These are phyloP conservation scores for Volucella zonaria DNA, from an alignment of 2,888 invertebrate genomes.

Conservation along the genomic window DNA sequence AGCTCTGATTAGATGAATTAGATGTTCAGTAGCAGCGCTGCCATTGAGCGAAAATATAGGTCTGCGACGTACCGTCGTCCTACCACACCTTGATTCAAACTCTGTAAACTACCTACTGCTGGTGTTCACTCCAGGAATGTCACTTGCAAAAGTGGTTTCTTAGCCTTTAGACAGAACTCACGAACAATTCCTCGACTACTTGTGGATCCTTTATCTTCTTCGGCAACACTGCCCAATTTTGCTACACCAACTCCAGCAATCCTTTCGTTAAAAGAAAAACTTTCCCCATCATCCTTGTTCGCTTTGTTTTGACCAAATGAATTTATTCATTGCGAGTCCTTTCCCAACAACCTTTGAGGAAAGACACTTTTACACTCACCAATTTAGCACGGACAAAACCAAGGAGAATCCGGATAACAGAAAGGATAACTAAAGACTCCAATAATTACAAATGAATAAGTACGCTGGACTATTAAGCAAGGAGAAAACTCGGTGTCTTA, in stretches of 20 bases:
- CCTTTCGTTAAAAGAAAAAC: neutral
- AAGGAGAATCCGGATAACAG: neutral
- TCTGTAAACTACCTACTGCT: too few relatives aligned
- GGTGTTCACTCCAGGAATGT: too few relatives aligned
- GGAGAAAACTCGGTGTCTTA: constrained; percentile 40
- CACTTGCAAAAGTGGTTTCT: too few relatives aligned
- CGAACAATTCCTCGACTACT: neutral
- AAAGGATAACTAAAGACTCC: constrained; percentile 55
- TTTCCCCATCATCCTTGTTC: neutral
- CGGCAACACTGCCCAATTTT: neutral
- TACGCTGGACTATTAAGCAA: constrained; percentile 46
- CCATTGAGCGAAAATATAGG: neutral
- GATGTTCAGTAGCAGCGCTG: neutral
- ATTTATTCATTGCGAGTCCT: constrained; percentile 43
- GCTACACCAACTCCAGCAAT: neutral
- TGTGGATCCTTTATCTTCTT: too few relatives aligned
- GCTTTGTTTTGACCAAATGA: constrained; percentile 31
- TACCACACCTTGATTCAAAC: neutral
- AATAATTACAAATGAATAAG: constrained; percentile 67
- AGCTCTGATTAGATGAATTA: neutral
- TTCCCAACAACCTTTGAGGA: constrained; percentile 18
- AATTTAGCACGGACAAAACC: constrained; percentile 45
- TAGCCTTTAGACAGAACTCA: neutral
- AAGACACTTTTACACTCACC: constrained; percentile 23
- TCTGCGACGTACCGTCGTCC: neutral